Conservation (phyloP, 2,797 vertebrate genomes). For the Poeciliopsis presidionis region DNA sequence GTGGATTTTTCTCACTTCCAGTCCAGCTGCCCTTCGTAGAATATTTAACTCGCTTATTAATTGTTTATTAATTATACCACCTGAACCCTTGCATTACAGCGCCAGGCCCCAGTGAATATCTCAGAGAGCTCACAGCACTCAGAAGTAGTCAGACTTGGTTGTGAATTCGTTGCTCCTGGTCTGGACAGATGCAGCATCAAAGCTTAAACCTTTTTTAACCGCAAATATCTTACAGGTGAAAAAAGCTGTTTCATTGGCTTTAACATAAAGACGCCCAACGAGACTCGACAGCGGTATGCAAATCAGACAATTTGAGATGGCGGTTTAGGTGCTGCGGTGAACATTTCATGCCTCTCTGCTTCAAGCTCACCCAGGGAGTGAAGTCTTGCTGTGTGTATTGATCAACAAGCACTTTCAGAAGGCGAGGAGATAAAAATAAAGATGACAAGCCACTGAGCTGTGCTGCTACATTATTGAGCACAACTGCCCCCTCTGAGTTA, state of each 20-base stretch:
- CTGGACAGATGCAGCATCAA: not conserved
- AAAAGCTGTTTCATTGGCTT: not conserved
- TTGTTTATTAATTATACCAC: not conserved
- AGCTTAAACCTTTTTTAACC: not conserved
- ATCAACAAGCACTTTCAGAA: conserved; percentile 63
- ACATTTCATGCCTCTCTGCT: conserved; percentile 62
- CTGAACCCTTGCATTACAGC: not conserved
- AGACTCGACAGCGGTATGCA: conserved; percentile 1
- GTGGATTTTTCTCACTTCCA: no score
- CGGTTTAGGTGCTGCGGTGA: conserved; percentile 34
- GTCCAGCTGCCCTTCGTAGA: not conserved
- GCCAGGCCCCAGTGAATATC: not conserved
- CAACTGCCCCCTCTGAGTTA: conserved; percentile 3
- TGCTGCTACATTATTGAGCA: conserved; percentile 20
- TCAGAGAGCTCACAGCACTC: not conserved
- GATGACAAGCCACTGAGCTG: conserved; percentile 64
- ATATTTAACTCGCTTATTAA: not conserved
- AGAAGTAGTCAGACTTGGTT: not conserved
- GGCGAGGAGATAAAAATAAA: conserved; percentile 62
- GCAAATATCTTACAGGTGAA: not conserved
- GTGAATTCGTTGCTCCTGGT: not conserved
- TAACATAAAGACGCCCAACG: not conserved
- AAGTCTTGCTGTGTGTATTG: conserved; percentile 60
- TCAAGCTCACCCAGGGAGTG: conserved; percentile 33
- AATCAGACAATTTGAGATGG: conserved; percentile 13